Evolutionary conservation across 1,140 invertebrate species (phyloP), one percentile per base, ranked within the genome.

Genomic region (Notospermus geniculatus): DNA sequence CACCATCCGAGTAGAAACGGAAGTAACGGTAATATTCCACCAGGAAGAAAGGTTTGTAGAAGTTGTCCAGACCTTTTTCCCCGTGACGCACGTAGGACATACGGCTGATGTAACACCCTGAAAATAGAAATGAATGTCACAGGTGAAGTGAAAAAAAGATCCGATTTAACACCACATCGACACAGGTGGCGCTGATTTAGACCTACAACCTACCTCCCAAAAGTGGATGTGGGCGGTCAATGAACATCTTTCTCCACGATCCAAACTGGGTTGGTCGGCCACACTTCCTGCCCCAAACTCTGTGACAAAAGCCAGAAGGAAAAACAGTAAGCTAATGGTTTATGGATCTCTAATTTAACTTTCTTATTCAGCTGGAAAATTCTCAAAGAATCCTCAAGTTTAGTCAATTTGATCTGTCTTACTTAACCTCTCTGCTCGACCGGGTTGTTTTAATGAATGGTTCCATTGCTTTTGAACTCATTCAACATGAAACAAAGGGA

Each of bases 1-100:
- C 56, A 76, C 82, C 83, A 67, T 84, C 75, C 25, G 82, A 78
- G 64, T 83, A 82, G 69, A 83, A 83, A 58, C 83, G 76, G 58
- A 96, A 84, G 79, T 94, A 97, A 64, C 95, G 86, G 81, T 89
- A 97, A 81, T 97, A 97, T 72, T 91, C 88, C 23, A 97, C 89
- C 36, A 95, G 76, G 83, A 95, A 91, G 86, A 91, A 94, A 0
- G 93, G 92, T 58, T 89, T 85, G 81, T 95, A 95, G 78, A 88
- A 92, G 66, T 88, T 86, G 83, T 97, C 93, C 57, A 95, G 92
- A 78, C 88, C 90, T 80, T 92, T 90, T 82, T 96, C 93, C 25
- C 94, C 94, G 74, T 88, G 87, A 59, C 94, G 84, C 54, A 95
- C 84, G 79, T 97, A 97, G 23, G 91, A 90, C 50, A 90, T 91